These are phyloP conservation scores for Chiridota heheva DNA, from an alignment of 35 echinoderm and acorn worm genomes.

Conservation along the genomic window DNA sequence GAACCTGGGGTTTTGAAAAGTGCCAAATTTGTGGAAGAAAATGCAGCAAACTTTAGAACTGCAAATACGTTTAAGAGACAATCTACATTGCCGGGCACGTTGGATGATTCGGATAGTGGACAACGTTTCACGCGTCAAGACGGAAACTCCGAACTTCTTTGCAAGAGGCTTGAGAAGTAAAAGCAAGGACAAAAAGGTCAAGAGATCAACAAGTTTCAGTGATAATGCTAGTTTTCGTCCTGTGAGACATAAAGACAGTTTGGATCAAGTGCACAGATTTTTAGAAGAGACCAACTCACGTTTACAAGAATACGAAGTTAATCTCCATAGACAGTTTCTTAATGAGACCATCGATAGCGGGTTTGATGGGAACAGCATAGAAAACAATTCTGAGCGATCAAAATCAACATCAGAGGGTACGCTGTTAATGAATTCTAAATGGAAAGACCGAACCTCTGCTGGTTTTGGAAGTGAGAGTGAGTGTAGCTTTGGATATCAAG, in stretches of 20 bases:
- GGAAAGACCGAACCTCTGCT: constrained; percentile 30
- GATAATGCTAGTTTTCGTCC: constrained; percentile 33
- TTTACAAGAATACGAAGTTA: constrained; percentile 65
- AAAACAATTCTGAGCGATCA: constrained; percentile 38
- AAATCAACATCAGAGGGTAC: constrained; percentile 51
- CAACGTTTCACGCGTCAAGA: neutral
- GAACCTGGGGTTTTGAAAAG: constrained; percentile 75
- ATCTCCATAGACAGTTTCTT: constrained; percentile 49
- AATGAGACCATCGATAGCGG: constrained; percentile 64
- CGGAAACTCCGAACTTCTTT: constrained; percentile 25
- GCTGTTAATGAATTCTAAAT: constrained; percentile 30
- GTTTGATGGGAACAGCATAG: constrained; percentile 23
- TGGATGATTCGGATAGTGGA: too few species aligned
- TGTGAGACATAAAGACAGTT: constrained; percentile 28
- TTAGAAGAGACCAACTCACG: constrained; percentile 57
- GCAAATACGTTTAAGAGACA: constrained; percentile 45
- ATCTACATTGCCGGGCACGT: constrained; percentile 6
- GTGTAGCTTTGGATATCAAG: constrained; percentile 56
- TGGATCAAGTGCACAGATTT: constrained; percentile 49
- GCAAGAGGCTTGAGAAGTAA: constrained; percentile 10
- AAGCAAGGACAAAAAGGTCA: constrained; percentile 7
- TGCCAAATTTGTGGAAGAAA: constrained; percentile 72
- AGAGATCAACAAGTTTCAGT: constrained; percentile 42
- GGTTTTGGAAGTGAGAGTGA: constrained; percentile 60
- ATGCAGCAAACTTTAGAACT: constrained; percentile 59